These are phyloP conservation scores for Jaculus jaculus DNA, from an alignment of 2,113 vertebrate species.

Conservation along the genomic window DNA sequence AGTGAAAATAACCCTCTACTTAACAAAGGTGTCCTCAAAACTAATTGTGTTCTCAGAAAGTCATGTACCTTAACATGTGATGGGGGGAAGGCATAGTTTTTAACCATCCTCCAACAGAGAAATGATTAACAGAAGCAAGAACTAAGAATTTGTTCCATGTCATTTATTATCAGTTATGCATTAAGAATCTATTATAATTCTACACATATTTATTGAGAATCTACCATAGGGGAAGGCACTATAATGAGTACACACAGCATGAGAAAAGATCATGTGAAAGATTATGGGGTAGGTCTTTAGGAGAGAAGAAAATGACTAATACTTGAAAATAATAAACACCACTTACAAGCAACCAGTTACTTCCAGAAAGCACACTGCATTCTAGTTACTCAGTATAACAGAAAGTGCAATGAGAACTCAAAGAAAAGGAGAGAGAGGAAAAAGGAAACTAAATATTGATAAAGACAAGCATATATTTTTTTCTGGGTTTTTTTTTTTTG, in stretches of 20 bases:
- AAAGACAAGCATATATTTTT: background rate
- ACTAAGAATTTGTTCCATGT: background rate
- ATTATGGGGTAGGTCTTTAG: background rate
- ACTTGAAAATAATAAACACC: background rate
- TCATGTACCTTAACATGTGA: background rate
- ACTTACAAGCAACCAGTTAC: background rate
- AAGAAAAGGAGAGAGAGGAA: background rate
- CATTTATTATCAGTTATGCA: background rate
- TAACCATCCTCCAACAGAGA: background rate
- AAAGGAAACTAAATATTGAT: background rate
- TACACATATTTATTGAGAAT: background rate
- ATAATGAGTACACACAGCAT: background rate
- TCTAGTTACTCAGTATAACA: background rate
- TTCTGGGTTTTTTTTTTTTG: no score
- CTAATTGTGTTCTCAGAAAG: background rate
- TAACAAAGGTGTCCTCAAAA: background rate
- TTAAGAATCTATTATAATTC: constrained; percentile 18
- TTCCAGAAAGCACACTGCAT: background rate
- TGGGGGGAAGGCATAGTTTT: background rate
- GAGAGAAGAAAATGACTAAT: background rate
- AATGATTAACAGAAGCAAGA: background rate
- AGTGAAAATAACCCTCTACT: background rate
- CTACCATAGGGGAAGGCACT: background rate
- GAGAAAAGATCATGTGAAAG: background rate
- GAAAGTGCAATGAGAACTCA: background rate